Base-by-base conservation (phyloP, 35 echinoderm and acorn worm species). In the Strongylocentrotus purpuratus region DNA sequence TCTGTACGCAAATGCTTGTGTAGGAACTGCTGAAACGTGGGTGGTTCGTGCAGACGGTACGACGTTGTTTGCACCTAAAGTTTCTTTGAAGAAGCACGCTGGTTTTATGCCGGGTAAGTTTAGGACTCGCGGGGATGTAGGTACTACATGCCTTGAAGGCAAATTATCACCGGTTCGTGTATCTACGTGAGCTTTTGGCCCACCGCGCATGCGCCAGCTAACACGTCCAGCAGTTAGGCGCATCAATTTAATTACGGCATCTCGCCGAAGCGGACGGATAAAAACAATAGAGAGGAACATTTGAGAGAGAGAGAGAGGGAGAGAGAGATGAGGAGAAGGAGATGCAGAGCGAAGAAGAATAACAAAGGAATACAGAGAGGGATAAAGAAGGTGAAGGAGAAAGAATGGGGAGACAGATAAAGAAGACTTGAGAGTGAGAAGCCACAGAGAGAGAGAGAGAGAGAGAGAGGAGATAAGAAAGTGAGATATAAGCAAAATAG, bases 221-320 rank as follows among this genome's bases (percentile, higher is more conserved):
- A 78, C 65, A 78, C 65, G 65, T 78, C 65, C 65, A 78, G 65
- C 20, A 78, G 65, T 78, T 78, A 22, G 65, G 22, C 28, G 22
- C 65, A 78, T 78, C 65, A 78, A 78, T 78, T 78, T 78, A 78
- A 78, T 78, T 78, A 78, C 28, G 65, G 65, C 65, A n/a, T 78
- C 65, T 78, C 65, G 65, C 7, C 15, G 65, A 78, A 78, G 65
- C 20, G 65, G 65, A 78, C 11, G 52, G 17, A 59, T 11, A 17
- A 17, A 59, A 59, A 17, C 52, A 17, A 59, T 14, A 10, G 52
- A 41, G 35, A 41, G 35, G 35, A 41, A 3, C 0, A 3, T 0
- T 1, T 55, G 65, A 78, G 25, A n/a, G 20, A 7, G 25, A 7
- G 61, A 70, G 61, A 28, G 61, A 7, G 1, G 65, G 20, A 70